Evolutionary conservation across 2,888 invertebrate genomes (phyloP).

Genomic region (Platypus cylindrus): DNA sequence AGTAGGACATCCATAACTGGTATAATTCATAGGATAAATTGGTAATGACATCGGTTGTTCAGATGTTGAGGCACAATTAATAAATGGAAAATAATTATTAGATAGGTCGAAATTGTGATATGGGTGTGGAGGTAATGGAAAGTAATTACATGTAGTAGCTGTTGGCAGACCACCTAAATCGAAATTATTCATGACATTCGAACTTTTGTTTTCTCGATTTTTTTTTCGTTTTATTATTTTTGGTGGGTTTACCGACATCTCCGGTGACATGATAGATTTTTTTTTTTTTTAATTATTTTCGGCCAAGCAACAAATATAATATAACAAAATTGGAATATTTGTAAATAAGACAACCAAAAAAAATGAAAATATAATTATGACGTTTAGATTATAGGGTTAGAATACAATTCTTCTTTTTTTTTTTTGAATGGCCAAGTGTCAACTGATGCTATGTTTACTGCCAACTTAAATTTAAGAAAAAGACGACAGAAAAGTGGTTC

Average conservation of each 20-base stretch:
- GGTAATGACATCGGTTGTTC: conserved; percentile 57
- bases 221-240: conserved; percentile 33
- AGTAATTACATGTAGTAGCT: conserved; percentile 25
- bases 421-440: no score
- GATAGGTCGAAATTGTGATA: conserved; percentile 24
- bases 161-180: no score
- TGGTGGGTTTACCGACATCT: conserved; percentile 33
- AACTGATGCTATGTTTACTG: no score
- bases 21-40: conserved; percentile 45
- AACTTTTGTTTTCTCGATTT: conserved; percentile 25
- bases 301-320: no score
- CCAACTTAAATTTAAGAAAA: no score
- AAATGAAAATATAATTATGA: no score
- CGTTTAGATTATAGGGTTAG: no score
- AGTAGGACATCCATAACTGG: conserved; percentile 19
- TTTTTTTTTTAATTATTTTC: no score
- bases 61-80: conserved; percentile 31
- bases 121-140: conserved; percentile 19
- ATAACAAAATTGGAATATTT: no score
- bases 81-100: conserved; percentile 24
- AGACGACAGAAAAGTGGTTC: no score
- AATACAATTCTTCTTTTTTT: no score
- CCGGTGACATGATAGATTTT: conserved; percentile 32
- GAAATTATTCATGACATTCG: conserved; percentile 16
- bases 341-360: no score